Evolutionary conservation across 2,113 vertebrate species (phyloP).

Genomic region (Microcebus griseorufus): DNA sequence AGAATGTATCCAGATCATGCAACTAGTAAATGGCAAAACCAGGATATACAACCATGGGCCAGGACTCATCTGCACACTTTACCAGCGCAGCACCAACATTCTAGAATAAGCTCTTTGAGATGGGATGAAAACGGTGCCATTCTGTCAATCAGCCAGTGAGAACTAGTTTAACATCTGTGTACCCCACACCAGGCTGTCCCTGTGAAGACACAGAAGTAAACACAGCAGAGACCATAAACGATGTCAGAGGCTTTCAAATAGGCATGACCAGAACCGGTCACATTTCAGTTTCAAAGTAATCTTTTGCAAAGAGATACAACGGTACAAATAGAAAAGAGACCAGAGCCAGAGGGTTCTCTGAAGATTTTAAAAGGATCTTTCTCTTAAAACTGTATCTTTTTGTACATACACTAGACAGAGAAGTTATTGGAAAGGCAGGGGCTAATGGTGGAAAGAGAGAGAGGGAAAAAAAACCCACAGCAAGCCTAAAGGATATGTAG

Average conservation of each 20-base stretch:
- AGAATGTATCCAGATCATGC: background rate
- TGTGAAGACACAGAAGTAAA: background rate
- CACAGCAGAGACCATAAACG: background rate
- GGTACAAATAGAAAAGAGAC: background rate
- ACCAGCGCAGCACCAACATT: background rate
- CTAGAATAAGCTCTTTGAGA: background rate
- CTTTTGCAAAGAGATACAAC: background rate
- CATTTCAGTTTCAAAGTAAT: background rate
- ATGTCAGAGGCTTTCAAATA: background rate
- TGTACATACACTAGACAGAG: background rate
- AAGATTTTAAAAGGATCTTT: background rate
- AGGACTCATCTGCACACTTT: background rate
- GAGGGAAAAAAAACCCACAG: background rate
- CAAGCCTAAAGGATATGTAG: background rate
- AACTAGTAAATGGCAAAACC: background rate
- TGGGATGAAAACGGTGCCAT: background rate
- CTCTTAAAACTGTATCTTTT: conserved; percentile 23
- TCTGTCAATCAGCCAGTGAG: background rate
- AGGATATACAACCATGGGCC: background rate
- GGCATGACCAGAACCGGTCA: background rate
- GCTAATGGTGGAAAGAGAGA: background rate
- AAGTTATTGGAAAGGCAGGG: background rate
- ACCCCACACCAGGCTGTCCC: background rate
- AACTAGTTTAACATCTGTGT: background rate
- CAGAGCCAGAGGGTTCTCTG: background rate